Evolutionary conservation across 2,888 invertebrate species (phyloP), one percentile per base, ranked within the genome.

Genomic region (Ligdia adustata): DNA sequence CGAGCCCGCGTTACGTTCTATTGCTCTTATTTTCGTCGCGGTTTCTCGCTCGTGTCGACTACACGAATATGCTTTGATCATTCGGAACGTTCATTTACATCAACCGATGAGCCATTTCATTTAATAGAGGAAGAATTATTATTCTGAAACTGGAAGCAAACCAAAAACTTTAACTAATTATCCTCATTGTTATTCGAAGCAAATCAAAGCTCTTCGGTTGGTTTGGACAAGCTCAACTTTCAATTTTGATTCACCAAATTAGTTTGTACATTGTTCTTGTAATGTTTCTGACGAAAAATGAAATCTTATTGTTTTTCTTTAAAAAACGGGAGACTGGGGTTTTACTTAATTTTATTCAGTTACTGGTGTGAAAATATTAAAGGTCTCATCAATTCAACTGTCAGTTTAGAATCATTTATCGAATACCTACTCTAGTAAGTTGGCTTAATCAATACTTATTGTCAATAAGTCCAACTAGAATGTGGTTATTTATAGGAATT

Each of bases 41-140:
- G 73, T 75, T 77, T 78, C 71, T 77, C 79, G 70, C 60, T 72
- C 81, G 79, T 75, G 83, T 83, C 85, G 80, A 79, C 77, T 76
- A 73, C 60, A 56, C 70, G n/a, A n/a, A n/a, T n/a, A n/a, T n/a
- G 66, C 83, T 87, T 87, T 88, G 83, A 86, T 77, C 83, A 80
- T 51, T 63, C 66, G 65, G 61, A 66, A 69, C 72, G 69, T 76
- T 75, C 70, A 73, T 77, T 69, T 68, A 72, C 65, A 59, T 64
- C 62, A 63, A 52, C 60, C 66, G 63, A 66, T 69, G 61, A 55
- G 52, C 52, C 32, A 40, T 47, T 51, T 52, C 52, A 35, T 44
- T 47, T 41, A 47, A 40, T 40, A n/a, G n/a, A n/a, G 43, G 43
- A 47, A 41, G 47, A 52, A 47, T 43, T 47, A 52, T 40, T 52